A percentile compares a stretch with the other conserved stretches of the same genome.
phyloP scores from a whole-genome alignment of 2,888 invertebrate species.

The Coremacera marginata region DNA sequence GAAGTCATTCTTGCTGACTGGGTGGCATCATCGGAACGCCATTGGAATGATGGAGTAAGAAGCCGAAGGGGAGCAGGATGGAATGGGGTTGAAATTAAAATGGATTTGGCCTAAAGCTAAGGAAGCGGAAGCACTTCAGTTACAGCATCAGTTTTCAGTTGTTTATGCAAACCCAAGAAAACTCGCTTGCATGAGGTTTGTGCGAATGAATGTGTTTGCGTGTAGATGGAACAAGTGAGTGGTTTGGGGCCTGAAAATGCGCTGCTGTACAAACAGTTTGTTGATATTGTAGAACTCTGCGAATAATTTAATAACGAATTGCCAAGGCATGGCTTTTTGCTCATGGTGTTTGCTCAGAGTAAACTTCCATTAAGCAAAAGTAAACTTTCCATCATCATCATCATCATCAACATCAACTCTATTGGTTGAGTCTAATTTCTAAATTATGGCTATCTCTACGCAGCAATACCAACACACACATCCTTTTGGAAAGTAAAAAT shows the following conservation, averaged over 20 bases:
- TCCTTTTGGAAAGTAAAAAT: not conserved
- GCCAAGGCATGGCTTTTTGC: constrained; percentile 3
- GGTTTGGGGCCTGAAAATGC: not conserved
- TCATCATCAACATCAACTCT: constrained; percentile 8
- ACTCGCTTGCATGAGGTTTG: not conserved
- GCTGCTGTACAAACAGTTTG: constrained; percentile 11
- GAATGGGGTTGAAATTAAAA: constrained; percentile 7
- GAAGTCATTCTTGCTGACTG: not conserved
- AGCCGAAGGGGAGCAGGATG: not conserved
- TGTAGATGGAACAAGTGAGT: not conserved
- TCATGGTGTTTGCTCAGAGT: constrained; percentile 5
- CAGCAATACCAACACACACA: not conserved
- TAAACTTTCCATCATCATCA: not conserved
- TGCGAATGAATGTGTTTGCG: not conserved
- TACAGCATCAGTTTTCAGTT: constrained; percentile 29
- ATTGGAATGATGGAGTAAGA: not conserved
- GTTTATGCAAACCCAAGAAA: constrained; percentile 21
- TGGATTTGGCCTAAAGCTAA: constrained; percentile 21
- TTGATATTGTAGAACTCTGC: constrained; percentile 17
- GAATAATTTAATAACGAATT: constrained; percentile 26
- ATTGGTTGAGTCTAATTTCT: not conserved
- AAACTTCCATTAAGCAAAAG: constrained; percentile 9
- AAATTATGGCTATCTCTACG: not conserved
- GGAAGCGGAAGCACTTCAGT: constrained; percentile 31
- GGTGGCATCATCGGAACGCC: not conserved